A percentile compares a stretch with the other conserved stretches of the same genome.
These are phyloP conservation scores for Macrosteles quadrilineatus DNA, from an alignment of 1,140 invertebrate species.

Conservation along the genomic window DNA sequence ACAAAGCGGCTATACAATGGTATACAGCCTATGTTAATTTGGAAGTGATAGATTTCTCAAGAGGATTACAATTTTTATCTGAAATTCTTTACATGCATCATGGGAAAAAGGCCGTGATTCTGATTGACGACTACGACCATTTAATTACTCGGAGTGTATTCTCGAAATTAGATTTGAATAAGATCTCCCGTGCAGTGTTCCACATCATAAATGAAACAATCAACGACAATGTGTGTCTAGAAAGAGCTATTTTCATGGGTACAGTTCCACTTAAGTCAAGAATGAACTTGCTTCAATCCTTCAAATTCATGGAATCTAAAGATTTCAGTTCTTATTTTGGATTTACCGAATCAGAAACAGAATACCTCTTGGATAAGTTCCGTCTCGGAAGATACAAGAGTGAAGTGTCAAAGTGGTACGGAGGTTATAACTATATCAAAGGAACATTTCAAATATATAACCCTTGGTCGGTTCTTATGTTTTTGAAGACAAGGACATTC, in stretches of 20 bases:
- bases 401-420: neutral
- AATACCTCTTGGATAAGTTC: neutral
- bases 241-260: neutral
- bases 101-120: neutral
- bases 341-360: neutral
- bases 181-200: neutral
- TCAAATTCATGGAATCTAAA: constrained; percentile 7
- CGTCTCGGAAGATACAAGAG: neutral
- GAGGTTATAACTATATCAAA: neutral
- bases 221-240: neutral
- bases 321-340: neutral
- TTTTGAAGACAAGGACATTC: neutral
- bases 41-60: neutral
- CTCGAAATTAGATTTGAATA: neutral
- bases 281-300: neutral
- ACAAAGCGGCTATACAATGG: neutral
- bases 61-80: constrained; percentile 1
- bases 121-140: constrained; percentile 14
- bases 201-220: neutral
- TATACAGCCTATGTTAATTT: neutral
- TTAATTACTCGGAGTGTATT: neutral
- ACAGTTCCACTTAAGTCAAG: neutral
- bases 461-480: neutral
- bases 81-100: neutral
- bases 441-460: neutral